Conservation (phyloP, 2,888 invertebrate species). For the Acronicta psi region DNA sequence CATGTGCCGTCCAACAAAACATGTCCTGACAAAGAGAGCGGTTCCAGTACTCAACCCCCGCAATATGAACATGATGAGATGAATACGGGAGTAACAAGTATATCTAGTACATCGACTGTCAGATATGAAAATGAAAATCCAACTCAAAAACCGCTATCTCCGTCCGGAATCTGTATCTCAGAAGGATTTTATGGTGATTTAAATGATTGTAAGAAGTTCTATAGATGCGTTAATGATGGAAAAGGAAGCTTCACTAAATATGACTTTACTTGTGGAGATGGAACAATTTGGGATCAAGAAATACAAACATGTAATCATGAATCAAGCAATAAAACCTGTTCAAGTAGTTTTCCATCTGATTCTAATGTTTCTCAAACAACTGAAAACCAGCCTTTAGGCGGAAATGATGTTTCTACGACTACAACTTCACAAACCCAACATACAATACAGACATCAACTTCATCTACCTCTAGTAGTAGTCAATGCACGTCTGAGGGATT, state of each 20-base stretch:
- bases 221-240: slow-evolving; percentile 91
- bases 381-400: slow-evolving; percentile 12
- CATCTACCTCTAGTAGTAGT: slow-evolving; percentile 44
- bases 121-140: slow-evolving; percentile 35
- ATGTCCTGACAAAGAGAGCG: slow-evolving; percentile 43
- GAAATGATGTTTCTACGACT: slow-evolving; percentile 16
- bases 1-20: slow-evolving; percentile 75
- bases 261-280: slow-evolving; percentile 92
- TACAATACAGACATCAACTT: slow-evolving; percentile 37
- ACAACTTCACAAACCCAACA: slow-evolving; percentile 42
- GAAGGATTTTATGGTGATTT: slow-evolving; percentile 92
- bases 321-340: slow-evolving; percentile 61
- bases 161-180: slow-evolving; percentile 76
- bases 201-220: slow-evolving; percentile 92
- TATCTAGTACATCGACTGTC: slow-evolving; percentile 38
- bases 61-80: slow-evolving; percentile 49
- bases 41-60: slow-evolving; percentile 44
- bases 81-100: slow-evolving; percentile 43
- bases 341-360: background rate
- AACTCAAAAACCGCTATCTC: slow-evolving; percentile 43
- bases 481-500: slow-evolving; percentile 91
- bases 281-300: slow-evolving; percentile 91
- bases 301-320: slow-evolving; percentile 88
- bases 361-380: slow-evolving; percentile 14
- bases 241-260: slow-evolving; percentile 90